Percentiles rank a stretch among this genome's conserved stretches.
Evolutionary conservation across 2,888 invertebrate genomes (phyloP).

Genomic region (Erebia epiphron): DNA sequence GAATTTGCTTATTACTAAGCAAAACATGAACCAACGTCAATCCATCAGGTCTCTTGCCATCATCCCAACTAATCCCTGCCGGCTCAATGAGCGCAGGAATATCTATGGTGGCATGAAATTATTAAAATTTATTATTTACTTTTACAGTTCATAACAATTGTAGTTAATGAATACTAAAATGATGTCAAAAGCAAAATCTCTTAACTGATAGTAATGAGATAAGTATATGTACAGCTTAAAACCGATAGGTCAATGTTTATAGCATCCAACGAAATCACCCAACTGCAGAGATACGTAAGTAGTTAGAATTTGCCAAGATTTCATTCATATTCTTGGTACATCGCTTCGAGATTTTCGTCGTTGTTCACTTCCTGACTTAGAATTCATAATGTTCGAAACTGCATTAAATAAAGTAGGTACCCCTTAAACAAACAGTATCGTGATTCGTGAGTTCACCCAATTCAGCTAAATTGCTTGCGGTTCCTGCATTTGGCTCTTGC

Average conservation of each 20-base stretch:
- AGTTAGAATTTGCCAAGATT: neutral
- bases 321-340: conserved; percentile 6
- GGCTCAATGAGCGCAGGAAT: too few species aligned
- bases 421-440: conserved; percentile 17
- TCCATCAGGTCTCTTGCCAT: too few species aligned
- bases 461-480: conserved; percentile 18
- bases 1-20: too few species aligned
- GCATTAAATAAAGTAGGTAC: conserved; percentile 14
- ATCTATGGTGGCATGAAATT: too few species aligned
- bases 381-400: conserved; percentile 18
- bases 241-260: neutral
- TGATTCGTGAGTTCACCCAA: conserved; percentile 18
- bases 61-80: too few species aligned
- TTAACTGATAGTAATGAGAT: neutral
- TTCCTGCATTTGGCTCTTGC: conserved; percentile 20
- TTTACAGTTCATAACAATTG: too few species aligned
- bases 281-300: neutral
- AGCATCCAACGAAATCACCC: neutral
- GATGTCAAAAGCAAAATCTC: too few species aligned
- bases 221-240: neutral
- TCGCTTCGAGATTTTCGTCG: conserved; percentile 6
- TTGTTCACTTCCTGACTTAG: conserved; percentile 18
- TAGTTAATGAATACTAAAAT: too few species aligned
- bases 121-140: too few species aligned
- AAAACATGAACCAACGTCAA: too few species aligned